A percentile compares a stretch with the other conserved stretches of the same genome.
Conservation (phyloP, 2,113 vertebrate genomes). For the Crotalus viridis region DNA sequence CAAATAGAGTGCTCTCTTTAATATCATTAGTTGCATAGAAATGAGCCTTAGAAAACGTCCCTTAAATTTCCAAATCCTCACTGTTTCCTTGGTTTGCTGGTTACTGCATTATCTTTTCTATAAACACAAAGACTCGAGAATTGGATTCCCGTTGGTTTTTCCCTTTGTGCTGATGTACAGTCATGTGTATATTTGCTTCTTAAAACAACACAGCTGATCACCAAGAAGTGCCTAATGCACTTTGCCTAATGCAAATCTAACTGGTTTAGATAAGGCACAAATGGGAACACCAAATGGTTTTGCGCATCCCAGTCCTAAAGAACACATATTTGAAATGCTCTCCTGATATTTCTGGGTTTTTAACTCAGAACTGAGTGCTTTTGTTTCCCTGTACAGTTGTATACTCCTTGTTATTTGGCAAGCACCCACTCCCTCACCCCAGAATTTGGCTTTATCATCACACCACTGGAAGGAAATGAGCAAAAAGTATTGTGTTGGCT, state of each 20-base stretch:
- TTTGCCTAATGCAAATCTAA: background rate
- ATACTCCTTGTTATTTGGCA: slow-evolving; percentile 35
- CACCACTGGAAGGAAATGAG: slow-evolving; percentile 36
- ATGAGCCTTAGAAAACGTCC: background rate
- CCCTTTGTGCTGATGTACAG: slow-evolving; percentile 15
- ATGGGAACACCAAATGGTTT: background rate
- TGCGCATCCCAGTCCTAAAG: background rate
- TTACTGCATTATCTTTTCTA: slow-evolving; percentile 6
- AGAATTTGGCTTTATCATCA: slow-evolving; percentile 31
- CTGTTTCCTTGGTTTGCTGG: background rate
- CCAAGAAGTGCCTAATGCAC: too few species aligned
- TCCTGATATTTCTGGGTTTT: background rate
- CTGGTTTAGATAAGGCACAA: background rate
- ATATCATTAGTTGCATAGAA: slow-evolving; percentile 2
- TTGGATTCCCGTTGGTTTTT: background rate
- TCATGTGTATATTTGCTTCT: background rate
- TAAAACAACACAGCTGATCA: background rate
- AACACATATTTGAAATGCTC: background rate
- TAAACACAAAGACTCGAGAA: slow-evolving; percentile 17
- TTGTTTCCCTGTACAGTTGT: background rate
- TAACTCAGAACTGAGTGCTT: background rate
- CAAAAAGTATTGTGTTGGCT: slow-evolving; percentile 49
- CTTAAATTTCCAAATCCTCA: background rate
- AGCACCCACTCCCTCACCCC: background rate
- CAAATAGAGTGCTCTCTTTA: background rate